These are phyloP conservation scores for Gymnosoma rotundatum DNA, from an alignment of 2,888 invertebrate genomes.

Conservation along the genomic window DNA sequence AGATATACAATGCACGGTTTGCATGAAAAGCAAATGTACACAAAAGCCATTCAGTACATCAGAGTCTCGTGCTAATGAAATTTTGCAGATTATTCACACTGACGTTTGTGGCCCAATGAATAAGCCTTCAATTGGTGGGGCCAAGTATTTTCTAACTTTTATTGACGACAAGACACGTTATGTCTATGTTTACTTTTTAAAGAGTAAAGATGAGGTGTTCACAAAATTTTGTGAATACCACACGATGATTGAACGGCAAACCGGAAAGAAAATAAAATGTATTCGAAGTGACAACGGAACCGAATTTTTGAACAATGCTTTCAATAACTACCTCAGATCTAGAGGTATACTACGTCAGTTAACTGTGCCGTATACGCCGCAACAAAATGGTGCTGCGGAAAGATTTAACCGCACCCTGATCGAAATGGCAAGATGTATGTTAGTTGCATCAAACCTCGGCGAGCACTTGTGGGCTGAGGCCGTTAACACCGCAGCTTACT, in stretches of 20 bases:
- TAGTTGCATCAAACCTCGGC: no score
- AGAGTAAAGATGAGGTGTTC: constrained; percentile 49
- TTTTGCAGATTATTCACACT: constrained; percentile 51
- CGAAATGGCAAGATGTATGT: constrained; percentile 26
- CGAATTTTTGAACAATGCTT: background rate
- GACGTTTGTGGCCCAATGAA: constrained; percentile 63
- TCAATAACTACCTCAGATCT: background rate
- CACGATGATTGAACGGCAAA: background rate
- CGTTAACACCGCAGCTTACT: no score
- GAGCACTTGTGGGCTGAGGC: no score
- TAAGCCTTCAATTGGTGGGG: constrained; percentile 38
- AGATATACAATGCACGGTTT: no score
- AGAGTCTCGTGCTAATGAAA: no score
- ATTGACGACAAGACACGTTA: constrained; percentile 56
- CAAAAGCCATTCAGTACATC: no score
- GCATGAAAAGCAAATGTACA: no score
- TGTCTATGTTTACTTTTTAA: constrained; percentile 59
- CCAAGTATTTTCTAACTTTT: constrained; percentile 58
- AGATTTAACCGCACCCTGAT: constrained; percentile 44
- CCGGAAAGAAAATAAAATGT: no score
- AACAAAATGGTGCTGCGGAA: constrained; percentile 45
- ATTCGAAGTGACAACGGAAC: background rate
- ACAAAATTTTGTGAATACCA: constrained; percentile 49
- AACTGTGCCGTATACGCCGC: constrained; percentile 47
- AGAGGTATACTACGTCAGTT: constrained; percentile 43